Evolutionary conservation across 2,113 vertebrate genomes (phyloP), one percentile per base, ranked within the genome.

Genomic region (Megaptera novaeangliae): DNA sequence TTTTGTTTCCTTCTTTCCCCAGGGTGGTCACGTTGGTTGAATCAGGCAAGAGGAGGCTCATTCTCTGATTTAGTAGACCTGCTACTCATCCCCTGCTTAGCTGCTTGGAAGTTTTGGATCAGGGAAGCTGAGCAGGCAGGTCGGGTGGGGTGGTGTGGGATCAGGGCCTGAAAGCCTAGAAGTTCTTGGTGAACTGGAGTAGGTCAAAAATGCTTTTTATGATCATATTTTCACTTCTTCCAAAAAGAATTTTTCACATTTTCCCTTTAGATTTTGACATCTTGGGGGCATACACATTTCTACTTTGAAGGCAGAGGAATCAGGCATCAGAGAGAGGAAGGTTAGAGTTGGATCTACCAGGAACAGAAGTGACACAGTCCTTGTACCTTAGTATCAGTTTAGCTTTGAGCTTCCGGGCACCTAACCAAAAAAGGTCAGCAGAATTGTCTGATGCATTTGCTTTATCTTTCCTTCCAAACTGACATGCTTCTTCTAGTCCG

Each of bases 251-350:
- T 31, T 57, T 81, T 66, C 21, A 25, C 25, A 46, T 2, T 90
- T 95, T n/a, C 21, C 44, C n/a, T 84, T 89, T 93, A 59, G 81
- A 44, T 96, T 78, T 71, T 92, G 90, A 63, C 63, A 71, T 59
- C 17, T 23, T 41, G 41, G 81, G 81, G 66, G 44, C 57, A 68
- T 31, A 41, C n/a, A 11, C 36, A 23, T 78, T 69, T 72, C 29
- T 15, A 20, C 15, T 59, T 52, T 11, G 49, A 68, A 71, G 81
- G 36, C 23, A 44, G 84, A 57, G 39, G 36, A 13, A 31, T 86
- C 41, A n/a, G 91, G 39, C 80, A 4, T 80, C 31, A 64, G 78
- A 57, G 46, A 83, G 55, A 21, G n/a, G 80, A 55, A 63, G 29
- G 5, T 17, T 74, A 57, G 63, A 55, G n/a, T 21, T 57, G 74